Conservation (phyloP, 37 sponge, comb jelly and placozoan species). For the Halichondria panicea region DNA sequence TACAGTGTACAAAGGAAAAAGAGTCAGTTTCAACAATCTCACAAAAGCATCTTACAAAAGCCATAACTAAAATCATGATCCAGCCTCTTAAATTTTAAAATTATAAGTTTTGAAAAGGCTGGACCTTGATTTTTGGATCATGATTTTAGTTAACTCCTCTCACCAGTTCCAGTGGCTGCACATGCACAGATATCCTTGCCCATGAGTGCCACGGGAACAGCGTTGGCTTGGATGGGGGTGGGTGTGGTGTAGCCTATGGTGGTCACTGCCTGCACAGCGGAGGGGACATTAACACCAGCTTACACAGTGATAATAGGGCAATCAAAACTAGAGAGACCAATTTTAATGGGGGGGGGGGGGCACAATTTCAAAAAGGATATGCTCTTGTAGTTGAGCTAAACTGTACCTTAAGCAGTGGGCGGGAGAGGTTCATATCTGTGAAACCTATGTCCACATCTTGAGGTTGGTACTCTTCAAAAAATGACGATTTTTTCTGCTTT, state of each 20-base stretch:
- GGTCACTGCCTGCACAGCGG: constrained; percentile 67
- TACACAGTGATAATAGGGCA: background rate
- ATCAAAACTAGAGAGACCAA: background rate
- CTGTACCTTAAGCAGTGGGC: constrained; percentile 87
- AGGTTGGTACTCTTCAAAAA: constrained; percentile 76
- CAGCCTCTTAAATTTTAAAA: too few relatives aligned
- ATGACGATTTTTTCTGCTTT: constrained; percentile 15
- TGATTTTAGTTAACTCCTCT: too few relatives aligned
- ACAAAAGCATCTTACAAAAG: too few relatives aligned
- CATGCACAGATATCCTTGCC: constrained; percentile 99
- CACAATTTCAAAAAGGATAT: background rate
- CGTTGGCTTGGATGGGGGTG: constrained; percentile 92
- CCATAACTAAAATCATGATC: too few relatives aligned
- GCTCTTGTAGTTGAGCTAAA: background rate
- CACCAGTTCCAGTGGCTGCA: constrained; percentile 99
- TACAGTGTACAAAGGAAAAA: too few relatives aligned
- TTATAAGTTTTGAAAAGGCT: too few relatives aligned
- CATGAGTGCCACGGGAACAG: constrained; percentile 95
- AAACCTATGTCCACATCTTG: constrained; percentile 62
- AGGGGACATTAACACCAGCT: background rate
- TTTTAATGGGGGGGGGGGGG: background rate
- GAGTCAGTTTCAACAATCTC: too few relatives aligned
- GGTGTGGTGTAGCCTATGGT: constrained; percentile 85
- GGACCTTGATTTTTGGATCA: too few relatives aligned
- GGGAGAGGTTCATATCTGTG: constrained; percentile 96